phyloP scores from a whole-genome alignment of 2,888 invertebrate genomes.

The Ormyrus rosae region DNA sequence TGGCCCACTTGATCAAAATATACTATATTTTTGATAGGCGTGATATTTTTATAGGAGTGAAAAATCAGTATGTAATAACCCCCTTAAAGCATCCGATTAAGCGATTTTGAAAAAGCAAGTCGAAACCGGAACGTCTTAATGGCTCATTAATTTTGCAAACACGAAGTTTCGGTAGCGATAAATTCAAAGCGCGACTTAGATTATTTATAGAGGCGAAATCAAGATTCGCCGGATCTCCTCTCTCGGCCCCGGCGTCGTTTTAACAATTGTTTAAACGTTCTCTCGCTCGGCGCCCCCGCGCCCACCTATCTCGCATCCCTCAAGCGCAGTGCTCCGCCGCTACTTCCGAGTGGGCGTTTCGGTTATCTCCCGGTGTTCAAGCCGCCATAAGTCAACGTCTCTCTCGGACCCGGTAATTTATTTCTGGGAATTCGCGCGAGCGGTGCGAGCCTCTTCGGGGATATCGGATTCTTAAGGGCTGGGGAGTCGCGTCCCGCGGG shows the following conservation, averaged over 20 bases:
- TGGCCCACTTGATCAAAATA: no score
- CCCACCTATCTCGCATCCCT: not conserved
- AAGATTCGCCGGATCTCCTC: not conserved
- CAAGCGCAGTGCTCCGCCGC: not conserved
- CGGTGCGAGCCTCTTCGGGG: not conserved
- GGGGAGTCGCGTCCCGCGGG: no score
- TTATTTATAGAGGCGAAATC: slow-evolving; percentile 15
- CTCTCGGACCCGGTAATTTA: slow-evolving; percentile 30
- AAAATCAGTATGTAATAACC: no score
- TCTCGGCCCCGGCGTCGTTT: not conserved
- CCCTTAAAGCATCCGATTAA: no score
- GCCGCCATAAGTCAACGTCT: slow-evolving; percentile 49
- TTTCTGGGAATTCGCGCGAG: slow-evolving; percentile 35
- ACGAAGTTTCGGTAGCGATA: not conserved
- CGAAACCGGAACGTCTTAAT: no score
- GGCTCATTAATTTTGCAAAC: no score
- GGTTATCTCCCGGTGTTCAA: slow-evolving; percentile 32
- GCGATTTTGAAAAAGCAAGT: no score
- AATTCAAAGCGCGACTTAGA: not conserved
- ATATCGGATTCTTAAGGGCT: not conserved
- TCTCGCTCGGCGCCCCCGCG: not conserved
- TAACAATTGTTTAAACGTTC: slow-evolving; percentile 40
- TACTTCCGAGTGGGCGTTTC: slow-evolving; percentile 2
- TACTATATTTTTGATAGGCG: no score
- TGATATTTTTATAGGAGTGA: no score